Evolutionary conservation across 2,888 invertebrate species (phyloP).

Genomic region (Melanotus villosus): DNA sequence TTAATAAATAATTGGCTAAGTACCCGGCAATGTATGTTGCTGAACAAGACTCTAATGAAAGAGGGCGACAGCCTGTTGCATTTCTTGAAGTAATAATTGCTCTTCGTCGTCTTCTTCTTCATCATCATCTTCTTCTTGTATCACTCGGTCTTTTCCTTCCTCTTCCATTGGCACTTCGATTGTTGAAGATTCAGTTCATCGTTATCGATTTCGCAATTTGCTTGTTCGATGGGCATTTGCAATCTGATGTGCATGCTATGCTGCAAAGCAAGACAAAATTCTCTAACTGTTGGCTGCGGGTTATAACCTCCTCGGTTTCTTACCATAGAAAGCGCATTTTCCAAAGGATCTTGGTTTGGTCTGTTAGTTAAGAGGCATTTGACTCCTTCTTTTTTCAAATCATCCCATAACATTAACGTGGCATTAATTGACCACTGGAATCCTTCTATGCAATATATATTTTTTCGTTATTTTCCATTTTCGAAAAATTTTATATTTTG

Average conservation of each 20-base stretch:
- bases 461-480: background rate
- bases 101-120: too few species aligned
- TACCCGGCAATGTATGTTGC: too few species aligned
- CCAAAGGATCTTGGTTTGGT: constrained; percentile 4
- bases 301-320: constrained; percentile 2
- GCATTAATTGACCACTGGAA: background rate
- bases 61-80: too few species aligned
- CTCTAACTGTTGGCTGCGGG: constrained; percentile 6
- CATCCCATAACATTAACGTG: background rate
- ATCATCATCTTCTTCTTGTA: too few species aligned
- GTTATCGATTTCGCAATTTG: too few species aligned
- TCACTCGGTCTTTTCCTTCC: background rate
- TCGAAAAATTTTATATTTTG: background rate
- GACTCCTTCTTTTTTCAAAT: background rate
- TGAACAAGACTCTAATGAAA: too few species aligned
- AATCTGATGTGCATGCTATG: constrained; percentile 12
- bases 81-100: too few species aligned
- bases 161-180: background rate
- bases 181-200: background rate
- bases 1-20: too few species aligned
- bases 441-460: background rate
- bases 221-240: too few species aligned
- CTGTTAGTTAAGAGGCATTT: constrained; percentile 6
- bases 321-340: constrained; percentile 2
- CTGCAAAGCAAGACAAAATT: constrained; percentile 6